These are phyloP conservation scores for Centruroides vittatus DNA, from an alignment of 1,140 invertebrate species.

Conservation along the genomic window DNA sequence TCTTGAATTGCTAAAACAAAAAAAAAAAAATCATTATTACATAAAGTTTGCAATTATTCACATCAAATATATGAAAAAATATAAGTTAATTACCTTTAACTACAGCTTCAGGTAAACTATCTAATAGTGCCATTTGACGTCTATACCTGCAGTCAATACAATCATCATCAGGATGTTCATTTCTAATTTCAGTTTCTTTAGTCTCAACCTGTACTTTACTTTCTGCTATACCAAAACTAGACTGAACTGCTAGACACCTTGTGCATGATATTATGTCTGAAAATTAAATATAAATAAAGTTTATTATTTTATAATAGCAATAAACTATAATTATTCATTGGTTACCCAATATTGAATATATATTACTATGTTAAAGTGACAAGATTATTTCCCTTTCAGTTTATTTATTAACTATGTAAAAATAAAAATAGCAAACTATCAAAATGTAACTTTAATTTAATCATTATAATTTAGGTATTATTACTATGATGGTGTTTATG, in stretches of 20 bases:
- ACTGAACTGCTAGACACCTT: conserved; percentile 18
- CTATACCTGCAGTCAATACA: conserved; percentile 18
- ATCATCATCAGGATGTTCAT: conserved; percentile 14
- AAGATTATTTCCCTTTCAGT: too few relatives aligned
- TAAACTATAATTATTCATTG: too few relatives aligned
- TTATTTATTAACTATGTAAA: too few relatives aligned
- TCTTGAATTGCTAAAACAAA: conserved; percentile 65
- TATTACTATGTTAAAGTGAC: too few relatives aligned
- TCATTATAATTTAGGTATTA: too few relatives aligned
- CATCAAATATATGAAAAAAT: background rate
- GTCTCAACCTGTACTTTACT: background rate
- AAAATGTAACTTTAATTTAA: too few relatives aligned
- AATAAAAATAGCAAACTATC: too few relatives aligned
- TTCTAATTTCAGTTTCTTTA: background rate
- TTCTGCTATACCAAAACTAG: background rate
- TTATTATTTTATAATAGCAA: too few relatives aligned
- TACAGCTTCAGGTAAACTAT: conserved; percentile 25
- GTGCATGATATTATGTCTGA: conserved; percentile 20
- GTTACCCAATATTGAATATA: too few relatives aligned
- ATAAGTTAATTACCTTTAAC: conserved; percentile 18
- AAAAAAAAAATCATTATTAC: conserved; percentile 5
- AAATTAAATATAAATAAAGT: background rate
- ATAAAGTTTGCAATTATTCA: background rate
- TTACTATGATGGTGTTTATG: too few relatives aligned
- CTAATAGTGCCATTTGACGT: conserved; percentile 19